phyloP scores from a whole-genome alignment of 2,888 invertebrate genomes.

The Thereva nobilitata region DNA sequence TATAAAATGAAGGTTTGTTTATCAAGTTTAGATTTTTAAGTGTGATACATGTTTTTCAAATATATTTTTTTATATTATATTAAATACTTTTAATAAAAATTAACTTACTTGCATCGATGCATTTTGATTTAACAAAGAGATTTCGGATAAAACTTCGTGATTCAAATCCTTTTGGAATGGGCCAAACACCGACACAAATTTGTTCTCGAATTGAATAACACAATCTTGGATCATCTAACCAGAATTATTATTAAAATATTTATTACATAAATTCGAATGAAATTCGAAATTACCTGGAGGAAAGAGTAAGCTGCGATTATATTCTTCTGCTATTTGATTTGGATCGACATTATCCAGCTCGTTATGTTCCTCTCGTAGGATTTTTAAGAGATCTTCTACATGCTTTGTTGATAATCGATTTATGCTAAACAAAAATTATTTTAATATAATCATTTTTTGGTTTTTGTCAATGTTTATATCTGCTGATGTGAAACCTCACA shows the following conservation, averaged over 20 bases:
- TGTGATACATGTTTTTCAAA: conserved; percentile 1
- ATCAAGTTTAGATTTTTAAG: background rate
- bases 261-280: conserved; percentile 4
- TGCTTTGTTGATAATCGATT: conserved; percentile 74
- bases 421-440: conserved; percentile 60
- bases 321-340: conserved; percentile 61
- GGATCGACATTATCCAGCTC: conserved; percentile 45
- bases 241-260: conserved; percentile 16
- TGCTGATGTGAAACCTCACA: too few relatives aligned
- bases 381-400: conserved; percentile 67
- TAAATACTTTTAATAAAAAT: background rate
- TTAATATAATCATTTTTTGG: background rate
- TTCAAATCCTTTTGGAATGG: conserved; percentile 73
- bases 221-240: conserved; percentile 72
- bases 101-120: conserved; percentile 75
- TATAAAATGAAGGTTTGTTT: too few relatives aligned
- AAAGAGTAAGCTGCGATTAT: conserved; percentile 75
- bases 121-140: conserved; percentile 82
- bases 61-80: conserved; percentile 9
- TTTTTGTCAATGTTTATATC: too few relatives aligned
- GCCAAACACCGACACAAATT: conserved; percentile 85
- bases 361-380: conserved; percentile 48
- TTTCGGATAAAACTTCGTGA: conserved; percentile 76
- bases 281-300: conserved; percentile 63
- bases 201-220: conserved; percentile 94